phyloP scores from a whole-genome alignment of 2,888 invertebrate genomes.

The Napeogenes inachia region DNA sequence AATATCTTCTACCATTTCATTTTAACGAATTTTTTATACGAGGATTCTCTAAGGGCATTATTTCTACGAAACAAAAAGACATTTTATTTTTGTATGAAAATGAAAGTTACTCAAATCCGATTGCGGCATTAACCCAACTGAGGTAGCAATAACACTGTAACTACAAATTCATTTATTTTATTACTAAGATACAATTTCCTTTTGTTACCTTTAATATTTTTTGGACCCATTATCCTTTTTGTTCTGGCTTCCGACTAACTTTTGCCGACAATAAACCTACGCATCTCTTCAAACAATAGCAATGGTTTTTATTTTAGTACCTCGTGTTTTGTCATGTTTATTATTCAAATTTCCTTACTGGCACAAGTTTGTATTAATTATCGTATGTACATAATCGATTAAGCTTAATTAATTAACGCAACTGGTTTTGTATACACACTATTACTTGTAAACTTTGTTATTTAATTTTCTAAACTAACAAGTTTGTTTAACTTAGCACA shows the following conservation, averaged over 20 bases:
- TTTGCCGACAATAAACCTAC: constrained; percentile 48
- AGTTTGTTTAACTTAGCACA: constrained; percentile 31
- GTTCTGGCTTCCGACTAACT: constrained; percentile 55
- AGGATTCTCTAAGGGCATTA: not conserved
- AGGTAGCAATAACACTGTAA: constrained; percentile 20
- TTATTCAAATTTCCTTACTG: constrained; percentile 3
- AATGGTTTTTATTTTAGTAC: not conserved
- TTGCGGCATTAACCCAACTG: constrained; percentile 43
- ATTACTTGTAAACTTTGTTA: constrained; percentile 32
- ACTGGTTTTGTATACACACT: constrained; percentile 18
- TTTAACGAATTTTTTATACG: not conserved
- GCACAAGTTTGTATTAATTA: constrained; percentile 9
- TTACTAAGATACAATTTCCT: constrained; percentile 46
- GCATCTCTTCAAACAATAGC: constrained; percentile 1
- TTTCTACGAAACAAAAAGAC: not conserved
- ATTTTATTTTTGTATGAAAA: constrained; percentile 37
- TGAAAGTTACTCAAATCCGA: constrained; percentile 50
- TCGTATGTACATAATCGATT: constrained; percentile 20
- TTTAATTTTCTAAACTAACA: constrained; percentile 34
- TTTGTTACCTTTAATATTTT: constrained; percentile 62
- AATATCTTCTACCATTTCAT: not conserved
- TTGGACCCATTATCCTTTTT: constrained; percentile 54
- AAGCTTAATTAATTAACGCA: constrained; percentile 28
- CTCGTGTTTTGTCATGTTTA: constrained; percentile 2
- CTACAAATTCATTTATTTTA: constrained; percentile 41